Conservation (phyloP, 2,113 vertebrate species). For the Carassius auratus region DNA sequence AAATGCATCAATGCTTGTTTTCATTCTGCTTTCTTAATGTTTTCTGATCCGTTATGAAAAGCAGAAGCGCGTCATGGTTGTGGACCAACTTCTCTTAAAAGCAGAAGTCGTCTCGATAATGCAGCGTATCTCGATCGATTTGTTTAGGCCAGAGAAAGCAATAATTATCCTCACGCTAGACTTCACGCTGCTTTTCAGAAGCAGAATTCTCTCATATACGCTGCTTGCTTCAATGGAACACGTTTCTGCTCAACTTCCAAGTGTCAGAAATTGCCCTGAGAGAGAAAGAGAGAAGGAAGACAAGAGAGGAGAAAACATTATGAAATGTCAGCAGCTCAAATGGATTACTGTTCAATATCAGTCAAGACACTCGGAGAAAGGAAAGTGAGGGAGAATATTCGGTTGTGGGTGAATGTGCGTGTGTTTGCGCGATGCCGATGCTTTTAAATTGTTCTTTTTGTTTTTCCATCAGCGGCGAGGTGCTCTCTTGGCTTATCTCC, state of each 20-base stretch:
- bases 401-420: conserved; percentile 59
- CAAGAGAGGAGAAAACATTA: conserved; percentile 65
- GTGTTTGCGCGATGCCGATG: conserved; percentile 72
- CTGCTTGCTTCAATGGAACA: conserved; percentile 59
- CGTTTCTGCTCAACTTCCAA: conserved; percentile 60
- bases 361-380: conserved; percentile 66
- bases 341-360: conserved; percentile 82
- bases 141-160: neutral
- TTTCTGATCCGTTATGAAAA: conserved; percentile 25
- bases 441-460: conserved; percentile 81
- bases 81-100: conserved; percentile 25
- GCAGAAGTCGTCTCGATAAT: conserved; percentile 1
- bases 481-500: conserved; percentile 75
- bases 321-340: conserved; percentile 78
- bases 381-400: conserved; percentile 55
- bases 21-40: neutral
- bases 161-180: conserved; percentile 28
- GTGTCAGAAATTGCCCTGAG: conserved; percentile 65
- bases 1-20: neutral
- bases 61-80: conserved; percentile 11
- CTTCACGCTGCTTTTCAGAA: conserved; percentile 25
- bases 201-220: conserved; percentile 56
- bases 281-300: conserved; percentile 43
- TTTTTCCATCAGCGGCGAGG: conserved; percentile 76
- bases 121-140: conserved; percentile 41